These are phyloP conservation scores for Anguilla megastoma DNA, from an alignment of 2,797 vertebrate genomes.

Conservation along the genomic window DNA sequence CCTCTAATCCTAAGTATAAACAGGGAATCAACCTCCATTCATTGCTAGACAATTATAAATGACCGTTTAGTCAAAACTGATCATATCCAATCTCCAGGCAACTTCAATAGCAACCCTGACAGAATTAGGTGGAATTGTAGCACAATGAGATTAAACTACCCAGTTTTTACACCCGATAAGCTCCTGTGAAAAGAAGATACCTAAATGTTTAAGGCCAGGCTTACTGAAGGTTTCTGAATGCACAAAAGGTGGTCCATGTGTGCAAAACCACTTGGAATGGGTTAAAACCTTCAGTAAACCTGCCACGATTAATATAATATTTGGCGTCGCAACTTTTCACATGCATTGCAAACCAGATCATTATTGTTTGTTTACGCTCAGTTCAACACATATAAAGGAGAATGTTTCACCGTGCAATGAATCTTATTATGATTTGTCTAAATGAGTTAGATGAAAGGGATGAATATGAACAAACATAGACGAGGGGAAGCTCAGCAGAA, in stretches of 20 bases:
- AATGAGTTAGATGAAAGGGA: neutral
- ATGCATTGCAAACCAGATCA: neutral
- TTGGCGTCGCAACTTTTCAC: neutral
- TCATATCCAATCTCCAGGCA: neutral
- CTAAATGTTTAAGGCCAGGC: neutral
- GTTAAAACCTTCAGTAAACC: neutral
- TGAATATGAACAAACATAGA: neutral
- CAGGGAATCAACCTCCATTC: neutral
- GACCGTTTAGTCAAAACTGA: neutral
- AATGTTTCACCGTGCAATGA: neutral
- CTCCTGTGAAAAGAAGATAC: neutral
- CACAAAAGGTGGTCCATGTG: neutral
- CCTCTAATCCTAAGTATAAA: neutral
- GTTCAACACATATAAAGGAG: neutral
- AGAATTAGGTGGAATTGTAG: neutral
- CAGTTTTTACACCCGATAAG: neutral
- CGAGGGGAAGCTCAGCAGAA: neutral
- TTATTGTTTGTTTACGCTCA: neutral
- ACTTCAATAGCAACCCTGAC: neutral
- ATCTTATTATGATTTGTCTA: neutral
- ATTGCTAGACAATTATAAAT: constrained; percentile 13
- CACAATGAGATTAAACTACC: neutral
- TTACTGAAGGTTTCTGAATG: neutral
- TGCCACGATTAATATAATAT: neutral
- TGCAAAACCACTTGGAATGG: neutral